Base-by-base conservation (phyloP, 2,888 invertebrate species). In the Campoplex capitator region DNA sequence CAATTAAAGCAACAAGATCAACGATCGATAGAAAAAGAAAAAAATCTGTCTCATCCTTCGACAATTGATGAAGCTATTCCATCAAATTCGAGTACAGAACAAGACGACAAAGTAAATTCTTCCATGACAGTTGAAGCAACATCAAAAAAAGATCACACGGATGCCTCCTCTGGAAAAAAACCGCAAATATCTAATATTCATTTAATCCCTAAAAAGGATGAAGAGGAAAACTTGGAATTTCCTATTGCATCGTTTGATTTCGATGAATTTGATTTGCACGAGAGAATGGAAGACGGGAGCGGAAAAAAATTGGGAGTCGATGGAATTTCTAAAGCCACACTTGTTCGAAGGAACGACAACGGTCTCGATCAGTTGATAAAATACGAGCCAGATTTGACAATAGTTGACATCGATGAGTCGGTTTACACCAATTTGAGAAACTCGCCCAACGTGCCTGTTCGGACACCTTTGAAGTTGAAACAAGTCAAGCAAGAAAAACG, bases 401-500 rank as follows among this genome's bases (percentile, higher is more conserved):
- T 84, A 8, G 23, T 79, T 45, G 84, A 87, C 45, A 42, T 70
- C 13, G 74, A 70, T 48, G 77, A 83, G 54, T 79, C 83, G 32
- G 23, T 78, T 7, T 74, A 78, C 62, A 48, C 4, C 9, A 13
- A 78, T 51, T 35, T 11, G 1, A 70, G 18, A n/a, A 2, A 18
- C 1, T 42, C 32, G 16, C 6, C n/a, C n/a, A 71, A 65, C 3
- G 13, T 28, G 13, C 56, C 82, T 0, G 56, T 51, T 0, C 79
- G 75, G 18, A 77, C 80, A 9, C 86, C 87, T 3, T 70, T 86
- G 35, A 87, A 88, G 68, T 28, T 89, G 35, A 84, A 75, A 58
- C 73, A 23, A 9, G 38, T 96, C 84, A 92, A 94, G 54, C 92
- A 94, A 68, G 94, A 95, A 83, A 91, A 90, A 48, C 95, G 94